A percentile compares a stretch with the other conserved stretches of the same genome.
Evolutionary conservation across 2,888 invertebrate species (phyloP).

Genomic region (Lepidocyrtoides sp.): DNA sequence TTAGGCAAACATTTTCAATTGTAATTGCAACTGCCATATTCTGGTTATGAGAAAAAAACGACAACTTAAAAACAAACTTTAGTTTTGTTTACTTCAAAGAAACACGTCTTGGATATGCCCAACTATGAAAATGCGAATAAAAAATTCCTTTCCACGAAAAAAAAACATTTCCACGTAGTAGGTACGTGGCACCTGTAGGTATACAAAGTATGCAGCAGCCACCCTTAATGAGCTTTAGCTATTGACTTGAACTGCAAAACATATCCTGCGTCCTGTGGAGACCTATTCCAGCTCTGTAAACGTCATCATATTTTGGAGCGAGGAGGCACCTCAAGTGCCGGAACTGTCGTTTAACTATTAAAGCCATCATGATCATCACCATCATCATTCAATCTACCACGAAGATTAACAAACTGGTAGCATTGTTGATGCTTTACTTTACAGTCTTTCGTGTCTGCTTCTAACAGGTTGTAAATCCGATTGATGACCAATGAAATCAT

Average conservation of each 20-base stretch:
- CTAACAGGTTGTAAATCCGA: slow-evolving; percentile 61
- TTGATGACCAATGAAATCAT: slow-evolving; percentile 62
- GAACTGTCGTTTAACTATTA: slow-evolving; percentile 40
- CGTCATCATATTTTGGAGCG: slow-evolving; percentile 19
- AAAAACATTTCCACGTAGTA: not conserved
- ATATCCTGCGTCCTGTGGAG: slow-evolving; percentile 49
- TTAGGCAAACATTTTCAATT: not conserved
- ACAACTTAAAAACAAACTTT: not conserved
- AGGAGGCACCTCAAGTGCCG: slow-evolving; percentile 48
- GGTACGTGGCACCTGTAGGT: not conserved
- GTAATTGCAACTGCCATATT: not conserved
- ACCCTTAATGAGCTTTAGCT: not conserved
- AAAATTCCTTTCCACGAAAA: not conserved
- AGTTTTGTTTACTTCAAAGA: not conserved
- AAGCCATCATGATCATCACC: not conserved
- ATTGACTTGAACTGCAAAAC: not conserved
- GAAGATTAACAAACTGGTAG: not conserved
- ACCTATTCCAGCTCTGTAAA: not conserved
- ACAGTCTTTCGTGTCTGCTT: slow-evolving; percentile 25
- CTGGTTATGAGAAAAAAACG: not conserved
- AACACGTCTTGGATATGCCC: not conserved
- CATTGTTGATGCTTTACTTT: not conserved
- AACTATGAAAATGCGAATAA: not conserved
- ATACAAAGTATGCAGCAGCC: not conserved
- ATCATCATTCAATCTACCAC: not conserved